These are phyloP conservation scores for Helarctos malayanus DNA, from an alignment of 2,797 vertebrate genomes.

Conservation along the genomic window DNA sequence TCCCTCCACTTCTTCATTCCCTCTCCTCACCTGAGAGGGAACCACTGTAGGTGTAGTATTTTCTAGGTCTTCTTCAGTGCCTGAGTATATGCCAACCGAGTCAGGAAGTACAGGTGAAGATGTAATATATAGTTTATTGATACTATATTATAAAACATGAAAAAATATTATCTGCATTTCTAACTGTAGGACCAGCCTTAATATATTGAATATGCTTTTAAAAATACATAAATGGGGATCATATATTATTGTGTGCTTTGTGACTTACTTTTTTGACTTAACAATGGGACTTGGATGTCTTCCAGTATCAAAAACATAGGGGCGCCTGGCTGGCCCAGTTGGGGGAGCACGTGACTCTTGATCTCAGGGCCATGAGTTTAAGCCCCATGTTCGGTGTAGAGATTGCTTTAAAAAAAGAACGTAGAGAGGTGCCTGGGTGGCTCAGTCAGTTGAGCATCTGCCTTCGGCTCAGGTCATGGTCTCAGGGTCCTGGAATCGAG, in stretches of 20 bases:
- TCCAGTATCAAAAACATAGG: neutral
- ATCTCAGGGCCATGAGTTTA: neutral
- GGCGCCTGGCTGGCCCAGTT: neutral
- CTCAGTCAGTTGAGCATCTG: no score
- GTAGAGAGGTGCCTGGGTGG: neutral
- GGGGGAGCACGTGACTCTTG: neutral
- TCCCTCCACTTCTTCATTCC: neutral
- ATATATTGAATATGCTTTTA: neutral
- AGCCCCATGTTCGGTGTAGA: neutral
- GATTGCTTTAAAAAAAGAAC: neutral
- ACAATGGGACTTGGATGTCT: neutral
- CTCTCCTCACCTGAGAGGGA: neutral
- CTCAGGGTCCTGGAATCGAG: neutral
- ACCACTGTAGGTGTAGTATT: neutral
- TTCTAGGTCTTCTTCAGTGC: neutral
- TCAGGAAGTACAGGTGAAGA: neutral
- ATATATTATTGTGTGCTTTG: neutral
- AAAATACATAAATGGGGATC: neutral
- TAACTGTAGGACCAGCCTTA: neutral
- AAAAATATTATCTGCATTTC: neutral
- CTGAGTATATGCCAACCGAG: neutral
- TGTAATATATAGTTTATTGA: neutral
- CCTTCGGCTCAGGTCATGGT: neutral
- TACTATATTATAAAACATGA: neutral
- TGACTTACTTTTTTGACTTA: constrained; percentile 22